These are phyloP conservation scores for Sebastes cheni DNA, from an alignment of 2,797 vertebrate species.

Conservation along the genomic window DNA sequence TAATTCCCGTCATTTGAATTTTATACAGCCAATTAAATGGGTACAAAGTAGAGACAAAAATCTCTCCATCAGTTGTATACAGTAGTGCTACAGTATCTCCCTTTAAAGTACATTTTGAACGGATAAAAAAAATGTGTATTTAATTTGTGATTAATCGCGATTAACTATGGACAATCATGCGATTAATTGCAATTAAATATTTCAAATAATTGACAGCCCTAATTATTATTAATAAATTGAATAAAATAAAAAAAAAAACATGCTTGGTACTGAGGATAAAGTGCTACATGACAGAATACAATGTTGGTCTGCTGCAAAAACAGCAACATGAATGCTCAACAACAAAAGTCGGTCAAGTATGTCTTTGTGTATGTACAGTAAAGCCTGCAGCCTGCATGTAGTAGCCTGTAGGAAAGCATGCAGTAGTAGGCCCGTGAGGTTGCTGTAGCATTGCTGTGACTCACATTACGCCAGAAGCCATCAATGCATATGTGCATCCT, in stretches of 20 bases:
- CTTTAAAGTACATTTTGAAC: too few relatives aligned
- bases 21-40: background rate
- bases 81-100: too few relatives aligned
- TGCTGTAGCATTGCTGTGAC: conserved; percentile 31
- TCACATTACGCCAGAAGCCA: conserved; percentile 31
- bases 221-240: background rate
- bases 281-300: background rate
- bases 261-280: background rate
- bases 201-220: too few relatives aligned
- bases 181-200: too few relatives aligned
- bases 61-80: background rate
- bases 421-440: conserved; percentile 15
- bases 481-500: conserved; percentile 43
- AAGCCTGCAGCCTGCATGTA: conserved; percentile 25
- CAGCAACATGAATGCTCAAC: background rate
- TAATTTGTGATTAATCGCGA: too few relatives aligned
- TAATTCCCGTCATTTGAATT: background rate
- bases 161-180: too few relatives aligned
- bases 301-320: background rate
- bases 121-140: too few relatives aligned
- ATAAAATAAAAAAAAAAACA: background rate
- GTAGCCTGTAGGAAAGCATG: conserved; percentile 16
- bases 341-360: background rate
- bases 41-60: background rate
- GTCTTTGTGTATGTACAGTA: background rate